These are phyloP conservation scores for Gonocerus acuteangulatus DNA, from an alignment of 2,888 invertebrate species.

Conservation along the genomic window DNA sequence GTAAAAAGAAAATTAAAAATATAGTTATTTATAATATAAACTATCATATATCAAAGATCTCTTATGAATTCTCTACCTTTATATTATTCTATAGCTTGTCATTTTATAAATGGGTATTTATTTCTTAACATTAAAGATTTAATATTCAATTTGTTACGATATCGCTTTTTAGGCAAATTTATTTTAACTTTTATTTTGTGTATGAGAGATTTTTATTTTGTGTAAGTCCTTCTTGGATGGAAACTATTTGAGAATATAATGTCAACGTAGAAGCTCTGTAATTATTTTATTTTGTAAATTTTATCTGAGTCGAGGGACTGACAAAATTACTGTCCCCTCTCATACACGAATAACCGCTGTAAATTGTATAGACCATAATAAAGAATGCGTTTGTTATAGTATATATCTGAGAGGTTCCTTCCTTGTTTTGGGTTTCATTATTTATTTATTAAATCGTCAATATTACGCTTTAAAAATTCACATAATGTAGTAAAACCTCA, in stretches of 20 bases:
- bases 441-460: no score
- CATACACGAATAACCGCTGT: conserved; percentile 19
- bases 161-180: conserved; percentile 10
- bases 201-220: conserved; percentile 9
- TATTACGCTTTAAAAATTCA: no score
- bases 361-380: conserved; percentile 21
- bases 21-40: conserved; percentile 23
- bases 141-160: conserved; percentile 7
- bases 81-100: conserved; percentile 20
- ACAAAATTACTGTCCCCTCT: neutral
- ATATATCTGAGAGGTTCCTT: neutral
- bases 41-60: conserved; percentile 20
- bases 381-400: conserved; percentile 20
- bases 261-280: neutral
- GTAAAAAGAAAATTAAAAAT: conserved; percentile 16
- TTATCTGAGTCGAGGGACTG: neutral
- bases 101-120: conserved; percentile 10
- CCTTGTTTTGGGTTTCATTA: no score
- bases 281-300: conserved; percentile 4
- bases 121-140: conserved; percentile 15
- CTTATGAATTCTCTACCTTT: conserved; percentile 18
- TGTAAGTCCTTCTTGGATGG: neutral
- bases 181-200: neutral
- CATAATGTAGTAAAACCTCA: no score
- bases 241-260: neutral